Evolutionary conservation across 2,113 vertebrate species (phyloP), one percentile per base, ranked within the genome.

Genomic region (Riparia riparia): DNA sequence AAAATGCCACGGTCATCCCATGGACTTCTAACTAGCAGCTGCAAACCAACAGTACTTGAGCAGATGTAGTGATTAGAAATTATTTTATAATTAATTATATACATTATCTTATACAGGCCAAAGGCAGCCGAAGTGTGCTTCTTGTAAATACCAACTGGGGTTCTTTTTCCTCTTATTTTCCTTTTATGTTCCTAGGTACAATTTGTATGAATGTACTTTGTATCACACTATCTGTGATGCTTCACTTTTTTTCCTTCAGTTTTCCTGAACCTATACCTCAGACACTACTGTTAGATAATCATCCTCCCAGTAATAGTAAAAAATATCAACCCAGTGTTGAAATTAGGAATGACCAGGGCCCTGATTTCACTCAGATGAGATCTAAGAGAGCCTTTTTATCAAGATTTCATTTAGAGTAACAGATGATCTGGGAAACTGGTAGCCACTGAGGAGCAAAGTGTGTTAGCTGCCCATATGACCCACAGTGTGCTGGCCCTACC

Each of bases 381-480:
- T 41, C 4, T 45, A 34, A 65, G 17, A 54, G 7, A 22, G 4
- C 2, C 4, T 58, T 77, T 72, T 64, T 2, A 25, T 64, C 14
- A 69, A 53, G 31, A 37, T 28, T 53, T 37, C 17, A 25, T 5
- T 50, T 17, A 25, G 2, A 60, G 3, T 26, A 85, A 26, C 16
- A 50, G 4, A 12, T 47, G 17, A 6, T 20, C 13, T 58, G 25
- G 22, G 45, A 80, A 90, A 60, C 8, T 57, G 14, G 8, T 65
- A 83, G 1, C 10, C 6, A 2, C 14, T 51, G 50, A 77, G 56
- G 1, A 2, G 1, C 8, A 64, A 88, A 26, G 1, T 1, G 1
- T 58, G 4, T 45, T 44, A 69, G 22, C 10, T 56, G 17, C 10
- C 51, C 6, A 5, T 14, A 31, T 3, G 12, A 28, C 7, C 15